A percentile compares a stretch with the other conserved stretches of the same genome.
phyloP scores from a whole-genome alignment of 1,140 invertebrate genomes.

The Augochlora pura region DNA sequence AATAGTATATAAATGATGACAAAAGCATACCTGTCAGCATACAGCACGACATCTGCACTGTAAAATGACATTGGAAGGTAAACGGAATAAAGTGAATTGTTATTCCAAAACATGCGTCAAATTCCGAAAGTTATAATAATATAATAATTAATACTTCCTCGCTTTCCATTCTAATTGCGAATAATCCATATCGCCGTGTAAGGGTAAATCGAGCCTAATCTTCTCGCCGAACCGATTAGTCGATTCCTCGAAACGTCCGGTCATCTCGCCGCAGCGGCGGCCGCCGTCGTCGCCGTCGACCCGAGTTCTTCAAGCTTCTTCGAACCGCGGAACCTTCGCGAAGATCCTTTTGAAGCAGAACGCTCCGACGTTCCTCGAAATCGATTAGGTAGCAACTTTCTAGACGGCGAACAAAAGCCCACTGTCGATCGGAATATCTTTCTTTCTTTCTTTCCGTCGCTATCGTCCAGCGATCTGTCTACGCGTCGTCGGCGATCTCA shows the following conservation, averaged over 20 bases:
- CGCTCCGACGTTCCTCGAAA: not conserved
- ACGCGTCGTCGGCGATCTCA: not conserved
- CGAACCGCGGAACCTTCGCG: not conserved
- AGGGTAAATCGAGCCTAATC: not conserved
- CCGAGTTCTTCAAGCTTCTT: not conserved
- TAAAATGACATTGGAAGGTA: too few relatives aligned
- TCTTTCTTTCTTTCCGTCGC: not conserved
- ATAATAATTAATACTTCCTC: too few relatives aligned
- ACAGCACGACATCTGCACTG: too few relatives aligned
- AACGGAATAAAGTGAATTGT: too few relatives aligned
- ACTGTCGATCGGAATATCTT: not conserved
- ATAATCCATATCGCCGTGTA: not conserved
- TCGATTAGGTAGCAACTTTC: conserved; percentile 29
- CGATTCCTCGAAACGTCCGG: not conserved
- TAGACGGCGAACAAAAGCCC: not conserved
- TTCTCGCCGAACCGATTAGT: not conserved
- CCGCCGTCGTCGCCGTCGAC: too few relatives aligned
- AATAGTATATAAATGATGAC: too few relatives aligned
- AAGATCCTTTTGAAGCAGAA: not conserved
- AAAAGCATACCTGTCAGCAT: too few relatives aligned
- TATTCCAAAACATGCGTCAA: too few relatives aligned
- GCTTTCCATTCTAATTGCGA: not conserved
- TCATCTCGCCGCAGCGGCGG: too few relatives aligned
- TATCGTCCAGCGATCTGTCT: not conserved
- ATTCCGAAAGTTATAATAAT: too few relatives aligned